Evolutionary conservation across 2,888 invertebrate genomes (phyloP), one percentile per base, ranked within the genome.

Genomic region (Odontothrips loti): DNA sequence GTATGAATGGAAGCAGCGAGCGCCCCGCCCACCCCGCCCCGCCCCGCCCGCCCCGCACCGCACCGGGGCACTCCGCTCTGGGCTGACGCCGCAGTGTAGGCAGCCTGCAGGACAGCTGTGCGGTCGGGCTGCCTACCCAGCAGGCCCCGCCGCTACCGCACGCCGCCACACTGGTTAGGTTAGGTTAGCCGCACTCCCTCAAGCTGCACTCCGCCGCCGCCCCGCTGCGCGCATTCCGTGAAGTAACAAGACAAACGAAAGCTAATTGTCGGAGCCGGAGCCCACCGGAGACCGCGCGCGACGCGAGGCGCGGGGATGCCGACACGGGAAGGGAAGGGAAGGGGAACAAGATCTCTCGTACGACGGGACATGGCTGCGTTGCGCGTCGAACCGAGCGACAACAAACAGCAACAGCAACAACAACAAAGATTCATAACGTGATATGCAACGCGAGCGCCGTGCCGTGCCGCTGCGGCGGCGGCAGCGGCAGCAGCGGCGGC

Each of bases 341-440:
- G 68, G 68, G 23, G 23, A 68, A 23, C 23, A 1, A 23, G 68
- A 68, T 23, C 68, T 68, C 23, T 23, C 68, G 23, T 23, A 23
- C n/a, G 6, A 23, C n/a, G 6, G 58, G 20, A 17, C 11, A 17
- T 17, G 11, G 58, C 17, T 11, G 17, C 15, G n/a, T 15, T 6
- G 12, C 34, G 34, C 34, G 34, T 43, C 34, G 17, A 58, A n/a
- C 17, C 58, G 58, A 58, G 58, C 23, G 63, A 63, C 63, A 63
- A 23, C 68, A 68, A 6, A 17, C 58, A 58, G 17, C 58, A 68
- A 23, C 68, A 68, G 23, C n/a, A 68, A 23, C 68, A 68, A n/a
- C 68, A 68, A 23, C 68, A 68, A 68, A 68, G 68, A 68, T 68
- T 68, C 68, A 68, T 68, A 68, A 68, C 68, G 68, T 23, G 68